Evolutionary conservation across 1,140 invertebrate genomes (phyloP).

Genomic region (Bombus waltoni): DNA sequence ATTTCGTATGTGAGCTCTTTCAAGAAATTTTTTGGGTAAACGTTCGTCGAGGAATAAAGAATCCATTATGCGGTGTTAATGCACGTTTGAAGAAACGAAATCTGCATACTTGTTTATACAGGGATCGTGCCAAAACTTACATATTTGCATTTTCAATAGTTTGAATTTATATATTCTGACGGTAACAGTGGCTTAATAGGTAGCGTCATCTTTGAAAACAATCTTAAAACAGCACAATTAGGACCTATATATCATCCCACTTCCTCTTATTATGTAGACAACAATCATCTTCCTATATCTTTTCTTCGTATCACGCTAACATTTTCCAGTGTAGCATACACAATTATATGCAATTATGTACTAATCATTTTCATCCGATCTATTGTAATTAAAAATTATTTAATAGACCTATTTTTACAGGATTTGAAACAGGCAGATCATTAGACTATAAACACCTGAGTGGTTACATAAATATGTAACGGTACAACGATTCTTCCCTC

Average conservation of each 20-base stretch:
- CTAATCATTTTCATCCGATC: too few species aligned
- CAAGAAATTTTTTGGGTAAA: neutral
- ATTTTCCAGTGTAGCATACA: neutral
- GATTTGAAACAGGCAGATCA: neutral
- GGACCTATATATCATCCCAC: neutral
- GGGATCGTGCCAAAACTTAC: neutral
- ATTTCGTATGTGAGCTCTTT: neutral
- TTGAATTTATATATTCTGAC: neutral
- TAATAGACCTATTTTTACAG: neutral
- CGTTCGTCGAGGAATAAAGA: neutral
- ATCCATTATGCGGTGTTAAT: slow-evolving; percentile 8
- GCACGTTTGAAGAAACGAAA: slow-evolving; percentile 28
- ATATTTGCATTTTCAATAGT: neutral
- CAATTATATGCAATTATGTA: neutral
- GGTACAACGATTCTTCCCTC: neutral
- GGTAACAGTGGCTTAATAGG: neutral
- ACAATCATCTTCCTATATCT: neutral
- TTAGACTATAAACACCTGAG: neutral
- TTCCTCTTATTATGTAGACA: slow-evolving; percentile 5
- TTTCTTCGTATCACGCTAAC: neutral
- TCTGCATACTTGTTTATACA: neutral
- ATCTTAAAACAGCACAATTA: slow-evolving; percentile 11
- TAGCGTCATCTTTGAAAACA: neutral
- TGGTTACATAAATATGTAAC: neutral
- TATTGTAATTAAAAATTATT: neutral